A percentile compares a stretch with the other conserved stretches of the same genome.
Evolutionary conservation across 2,888 invertebrate species (phyloP).

Genomic region (Pterostichus madidus): DNA sequence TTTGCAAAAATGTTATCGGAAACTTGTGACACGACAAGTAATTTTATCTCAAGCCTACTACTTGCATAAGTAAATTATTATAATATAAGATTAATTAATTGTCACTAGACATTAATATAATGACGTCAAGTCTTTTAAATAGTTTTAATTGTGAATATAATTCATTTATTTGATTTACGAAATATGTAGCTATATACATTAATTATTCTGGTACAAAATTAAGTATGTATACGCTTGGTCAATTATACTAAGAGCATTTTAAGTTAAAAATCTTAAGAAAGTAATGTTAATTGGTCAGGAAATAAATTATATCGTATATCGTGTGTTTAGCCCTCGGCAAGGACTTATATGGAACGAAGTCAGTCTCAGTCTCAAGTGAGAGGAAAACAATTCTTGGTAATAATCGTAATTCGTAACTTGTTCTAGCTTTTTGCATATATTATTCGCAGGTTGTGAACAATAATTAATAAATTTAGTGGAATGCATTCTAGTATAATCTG

Average conservation of each 20-base stretch:
- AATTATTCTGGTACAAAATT: background rate
- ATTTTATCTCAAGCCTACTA: too few species aligned
- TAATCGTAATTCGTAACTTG: constrained; percentile 25
- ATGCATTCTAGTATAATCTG: background rate
- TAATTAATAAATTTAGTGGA: background rate
- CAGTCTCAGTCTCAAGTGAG: constrained; percentile 14
- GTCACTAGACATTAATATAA: too few species aligned
- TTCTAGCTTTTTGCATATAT: background rate
- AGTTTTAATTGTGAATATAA: too few species aligned
- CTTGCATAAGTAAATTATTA: too few species aligned
- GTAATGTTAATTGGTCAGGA: constrained; percentile 45
- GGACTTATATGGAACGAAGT: constrained; percentile 33
- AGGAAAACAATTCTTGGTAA: constrained; percentile 38
- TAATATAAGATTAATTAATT: too few species aligned
- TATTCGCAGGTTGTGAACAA: background rate
- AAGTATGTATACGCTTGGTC: background rate
- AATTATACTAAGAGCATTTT: constrained; percentile 31
- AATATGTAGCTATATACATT: background rate
- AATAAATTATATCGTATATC: constrained; percentile 29
- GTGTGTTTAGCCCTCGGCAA: constrained; percentile 28
- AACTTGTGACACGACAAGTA: too few species aligned
- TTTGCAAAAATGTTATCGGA: background rate
- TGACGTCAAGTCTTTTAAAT: too few species aligned
- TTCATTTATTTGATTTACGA: background rate
- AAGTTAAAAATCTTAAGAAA: constrained; percentile 21